Evolutionary conservation across 2,113 vertebrate genomes (phyloP).

Genomic region (Onychostruthus taczanowskii): DNA sequence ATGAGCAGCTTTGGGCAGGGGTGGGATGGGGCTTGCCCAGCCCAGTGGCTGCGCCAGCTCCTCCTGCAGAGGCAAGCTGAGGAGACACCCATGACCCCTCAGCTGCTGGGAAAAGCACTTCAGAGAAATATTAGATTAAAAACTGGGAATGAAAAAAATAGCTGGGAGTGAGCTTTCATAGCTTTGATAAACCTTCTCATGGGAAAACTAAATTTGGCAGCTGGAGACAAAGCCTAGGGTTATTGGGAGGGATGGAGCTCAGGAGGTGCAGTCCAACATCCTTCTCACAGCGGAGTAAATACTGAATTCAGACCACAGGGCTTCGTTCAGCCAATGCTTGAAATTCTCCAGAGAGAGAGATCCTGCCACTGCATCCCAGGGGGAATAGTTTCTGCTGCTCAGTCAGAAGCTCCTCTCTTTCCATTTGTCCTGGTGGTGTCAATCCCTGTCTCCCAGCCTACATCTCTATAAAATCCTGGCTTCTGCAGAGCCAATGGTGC

Average conservation of each 20-base stretch:
- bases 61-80: not conserved
- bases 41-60: not conserved
- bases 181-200: not conserved
- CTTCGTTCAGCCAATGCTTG: not conserved
- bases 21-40: not conserved
- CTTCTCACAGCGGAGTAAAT: not conserved
- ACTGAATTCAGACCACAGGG: not conserved
- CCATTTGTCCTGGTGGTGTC: not conserved
- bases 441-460: not conserved
- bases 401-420: not conserved
- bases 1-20: not conserved
- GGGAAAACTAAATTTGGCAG: not conserved
- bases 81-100: accelerated
- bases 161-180: not conserved
- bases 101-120: not conserved
- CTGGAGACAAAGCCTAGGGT: not conserved
- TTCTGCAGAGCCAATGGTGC: not conserved
- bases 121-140: not conserved
- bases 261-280: not conserved
- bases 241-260: not conserved
- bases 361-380: not conserved
- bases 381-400: not conserved
- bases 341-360: not conserved
- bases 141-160: not conserved
- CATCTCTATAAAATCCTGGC: not conserved